A percentile compares a stretch with the other conserved stretches of the same genome.
Evolutionary conservation across 2,797 vertebrate species (phyloP).

Genomic region (Sylvilagus floridanus): DNA sequence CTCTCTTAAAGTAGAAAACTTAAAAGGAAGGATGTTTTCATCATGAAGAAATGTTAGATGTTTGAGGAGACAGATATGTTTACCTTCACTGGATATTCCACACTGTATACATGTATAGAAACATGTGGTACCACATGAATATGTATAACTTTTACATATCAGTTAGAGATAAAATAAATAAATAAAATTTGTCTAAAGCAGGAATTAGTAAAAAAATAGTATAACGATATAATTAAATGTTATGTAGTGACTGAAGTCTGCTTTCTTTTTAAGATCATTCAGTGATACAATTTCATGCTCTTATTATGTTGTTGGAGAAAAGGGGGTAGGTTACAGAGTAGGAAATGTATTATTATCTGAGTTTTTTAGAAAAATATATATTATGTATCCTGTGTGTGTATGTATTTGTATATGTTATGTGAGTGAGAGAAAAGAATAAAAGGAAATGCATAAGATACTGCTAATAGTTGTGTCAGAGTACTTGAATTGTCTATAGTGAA

Average conservation of each 20-base stretch:
- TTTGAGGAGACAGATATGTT: no score
- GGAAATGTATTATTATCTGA: not conserved
- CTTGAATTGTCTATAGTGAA: not conserved
- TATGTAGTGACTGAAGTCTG: not conserved
- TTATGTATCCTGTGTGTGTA: not conserved
- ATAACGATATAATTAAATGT: not conserved
- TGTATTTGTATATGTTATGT: no score
- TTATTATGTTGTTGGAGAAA: not conserved
- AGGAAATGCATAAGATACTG: not conserved
- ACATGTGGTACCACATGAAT: no score
- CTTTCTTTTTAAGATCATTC: slow-evolving; percentile 47
- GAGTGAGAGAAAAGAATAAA: not conserved
- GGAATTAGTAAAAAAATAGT: not conserved
- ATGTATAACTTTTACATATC: no score
- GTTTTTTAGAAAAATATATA: not conserved
- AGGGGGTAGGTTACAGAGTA: not conserved
- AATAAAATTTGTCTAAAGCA: not conserved
- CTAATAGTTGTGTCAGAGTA: not conserved
- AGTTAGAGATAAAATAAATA: not conserved
- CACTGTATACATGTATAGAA: no score
- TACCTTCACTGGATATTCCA: no score
- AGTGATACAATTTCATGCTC: not conserved
- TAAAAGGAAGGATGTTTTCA: no score
- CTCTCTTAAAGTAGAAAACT: no score
- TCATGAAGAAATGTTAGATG: no score